These are phyloP conservation scores for Lethenteron reissneri DNA, from an alignment of 2,113 vertebrate species.

Conservation along the genomic window DNA sequence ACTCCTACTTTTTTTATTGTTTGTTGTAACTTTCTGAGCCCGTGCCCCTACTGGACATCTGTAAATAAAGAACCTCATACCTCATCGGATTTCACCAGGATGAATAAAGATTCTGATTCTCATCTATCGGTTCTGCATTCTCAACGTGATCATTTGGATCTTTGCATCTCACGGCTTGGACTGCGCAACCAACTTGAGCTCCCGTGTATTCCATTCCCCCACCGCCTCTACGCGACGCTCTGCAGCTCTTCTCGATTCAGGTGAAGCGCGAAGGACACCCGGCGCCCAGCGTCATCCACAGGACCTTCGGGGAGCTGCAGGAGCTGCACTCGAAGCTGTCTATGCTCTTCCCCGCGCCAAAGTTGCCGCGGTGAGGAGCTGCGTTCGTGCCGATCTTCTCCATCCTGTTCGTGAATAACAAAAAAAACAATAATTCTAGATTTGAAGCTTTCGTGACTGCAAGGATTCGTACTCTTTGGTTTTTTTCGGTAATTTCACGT, in stretches of 20 bases:
- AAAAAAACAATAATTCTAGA: no score
- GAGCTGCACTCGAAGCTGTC: constrained; percentile 77
- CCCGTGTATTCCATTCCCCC: not conserved
- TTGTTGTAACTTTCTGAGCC: no score
- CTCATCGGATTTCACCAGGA: not conserved
- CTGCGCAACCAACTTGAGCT: not conserved
- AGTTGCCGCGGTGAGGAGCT: constrained; percentile 53
- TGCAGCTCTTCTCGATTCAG: constrained; percentile 58
- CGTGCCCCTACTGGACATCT: not conserved
- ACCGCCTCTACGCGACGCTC: not conserved
- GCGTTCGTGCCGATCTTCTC: not conserved
- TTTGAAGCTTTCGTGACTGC: no score
- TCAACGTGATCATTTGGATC: not conserved
- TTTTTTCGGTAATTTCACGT: no score
- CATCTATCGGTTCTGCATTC: not conserved
- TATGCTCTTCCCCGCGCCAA: constrained; percentile 59
- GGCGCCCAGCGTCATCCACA: constrained; percentile 42
- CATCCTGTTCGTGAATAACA: not conserved
- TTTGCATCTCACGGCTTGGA: not conserved
- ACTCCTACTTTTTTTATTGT: no score
- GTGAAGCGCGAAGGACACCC: constrained; percentile 47
- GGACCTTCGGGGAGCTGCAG: constrained; percentile 83
- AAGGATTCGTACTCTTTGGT: no score
- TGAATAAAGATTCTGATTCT: not conserved
- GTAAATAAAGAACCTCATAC: not conserved